Evolutionary conservation across 2,888 invertebrate genomes (phyloP).

Genomic region (Pardosa pseudoannulata): DNA sequence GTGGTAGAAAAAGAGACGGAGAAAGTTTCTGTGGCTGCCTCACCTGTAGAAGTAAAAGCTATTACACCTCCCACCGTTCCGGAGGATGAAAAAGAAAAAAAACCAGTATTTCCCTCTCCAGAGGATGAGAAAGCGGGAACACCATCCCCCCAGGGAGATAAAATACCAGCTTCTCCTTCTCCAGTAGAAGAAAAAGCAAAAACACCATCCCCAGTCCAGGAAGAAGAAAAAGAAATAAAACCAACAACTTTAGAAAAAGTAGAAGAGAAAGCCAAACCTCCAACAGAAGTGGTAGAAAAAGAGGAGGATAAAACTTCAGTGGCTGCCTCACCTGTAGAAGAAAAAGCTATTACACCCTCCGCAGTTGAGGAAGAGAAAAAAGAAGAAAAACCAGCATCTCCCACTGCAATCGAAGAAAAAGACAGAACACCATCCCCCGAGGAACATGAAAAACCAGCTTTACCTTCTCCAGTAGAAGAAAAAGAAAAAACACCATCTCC

Average conservation of each 20-base stretch:
- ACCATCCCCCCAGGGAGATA: slow-evolving; percentile 1
- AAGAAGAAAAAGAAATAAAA: background rate
- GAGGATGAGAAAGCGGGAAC: background rate
- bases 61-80: too few species aligned
- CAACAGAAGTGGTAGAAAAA: background rate
- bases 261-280: background rate
- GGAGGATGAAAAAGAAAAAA: too few species aligned
- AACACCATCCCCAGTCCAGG: background rate
- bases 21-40: too few species aligned
- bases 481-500: too few species aligned
- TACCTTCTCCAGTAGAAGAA: too few species aligned
- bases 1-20: too few species aligned
- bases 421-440: too few species aligned
- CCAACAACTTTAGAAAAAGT: background rate
- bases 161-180: background rate
- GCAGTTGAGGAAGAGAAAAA: background rate
- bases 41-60: background rate
- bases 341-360: background rate
- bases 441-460: background rate
- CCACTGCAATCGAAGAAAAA: background rate
- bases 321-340: too few species aligned
- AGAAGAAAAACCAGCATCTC: background rate
- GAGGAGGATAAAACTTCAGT: background rate
- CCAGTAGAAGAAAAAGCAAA: background rate
- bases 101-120: background rate